Base-by-base conservation (phyloP, 2,888 invertebrate genomes). In the Andrena chrysosceles region DNA sequence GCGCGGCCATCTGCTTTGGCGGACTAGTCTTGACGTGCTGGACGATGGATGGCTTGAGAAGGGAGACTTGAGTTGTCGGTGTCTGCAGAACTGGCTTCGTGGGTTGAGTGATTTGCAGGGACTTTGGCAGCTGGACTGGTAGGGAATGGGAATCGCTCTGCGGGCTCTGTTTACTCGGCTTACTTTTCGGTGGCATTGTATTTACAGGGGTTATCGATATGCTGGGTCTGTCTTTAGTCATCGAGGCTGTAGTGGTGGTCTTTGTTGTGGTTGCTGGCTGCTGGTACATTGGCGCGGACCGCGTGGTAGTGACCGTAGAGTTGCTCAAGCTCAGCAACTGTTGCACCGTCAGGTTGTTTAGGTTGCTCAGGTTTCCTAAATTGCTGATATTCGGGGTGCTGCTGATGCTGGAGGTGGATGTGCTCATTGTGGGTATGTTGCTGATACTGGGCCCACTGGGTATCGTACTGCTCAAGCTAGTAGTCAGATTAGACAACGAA, bases 211-310 rank as follows among this genome's bases (percentile, higher is more conserved):
- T 93, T 77, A 93, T 95, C 0, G 95, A 95, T 81, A 95, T 94
- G 78, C 93, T 94, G 0, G 95, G 95, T 23, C 94, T 93, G 49
- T 95, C 95, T 82, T 94, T 94, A 10, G 93, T 90, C 20, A 90
- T 84, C 5, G 92, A 89, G 89, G 93, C 74, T 83, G 93, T 86
- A 90, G 91, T 72, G 89, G 91, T 84, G 87, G 91, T 71, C 81
- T 91, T 70, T 81, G 85, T 84, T 88, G 92, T 6, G 89, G 91
- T 4, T 89, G 83, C 23, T 60, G 83, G 59, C 60, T 91, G 91
- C 63, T 89, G 87, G 35, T 91, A 91, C 85, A 89, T 89, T 0
- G 90, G 77, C 0, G 86, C 63, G 0, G 90, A 68, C 33, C 89
- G 86, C 10, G 87, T 82, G n/a, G 87, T 88, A 0, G 90, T 75